Conservation (phyloP, 2,888 invertebrate species). For the Sylvicola cinctus region DNA sequence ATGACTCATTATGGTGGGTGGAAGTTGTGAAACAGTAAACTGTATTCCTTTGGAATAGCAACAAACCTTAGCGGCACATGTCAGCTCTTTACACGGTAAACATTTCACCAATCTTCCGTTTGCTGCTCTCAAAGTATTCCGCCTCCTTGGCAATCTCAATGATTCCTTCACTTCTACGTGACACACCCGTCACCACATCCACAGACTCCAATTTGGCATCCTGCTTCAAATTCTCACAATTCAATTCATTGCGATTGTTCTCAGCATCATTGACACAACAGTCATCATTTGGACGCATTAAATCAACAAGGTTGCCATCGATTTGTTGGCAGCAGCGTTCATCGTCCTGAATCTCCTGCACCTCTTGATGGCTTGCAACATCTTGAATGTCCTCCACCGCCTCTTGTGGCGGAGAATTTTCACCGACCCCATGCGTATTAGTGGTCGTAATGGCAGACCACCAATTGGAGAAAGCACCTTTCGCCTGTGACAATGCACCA, state of each 20-base stretch:
- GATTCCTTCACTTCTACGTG: constrained; percentile 17
- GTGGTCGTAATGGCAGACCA: constrained; percentile 61
- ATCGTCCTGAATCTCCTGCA: constrained; percentile 9
- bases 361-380: constrained; percentile 18
- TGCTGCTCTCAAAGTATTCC: constrained; percentile 1
- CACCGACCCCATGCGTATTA: not conserved
- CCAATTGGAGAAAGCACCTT: constrained; percentile 71
- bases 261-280: not conserved
- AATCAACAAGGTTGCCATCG: not conserved
- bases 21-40: no score
- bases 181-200: constrained; percentile 6
- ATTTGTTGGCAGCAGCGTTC: no score
- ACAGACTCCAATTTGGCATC: no score
- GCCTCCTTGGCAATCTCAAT: constrained; percentile 24
- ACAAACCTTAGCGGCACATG: no score
- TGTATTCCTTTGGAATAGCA: no score
- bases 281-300: not conserved
- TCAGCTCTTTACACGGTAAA: constrained; percentile 3
- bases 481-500: constrained; percentile 73
- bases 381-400: constrained; percentile 1
- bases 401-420: not conserved
- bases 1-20: no score
- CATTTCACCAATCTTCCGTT: not conserved
- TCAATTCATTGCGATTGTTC: no score
- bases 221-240: no score